Evolutionary conservation across 2,888 invertebrate genomes (phyloP).

Genomic region (Andricus curvator): DNA sequence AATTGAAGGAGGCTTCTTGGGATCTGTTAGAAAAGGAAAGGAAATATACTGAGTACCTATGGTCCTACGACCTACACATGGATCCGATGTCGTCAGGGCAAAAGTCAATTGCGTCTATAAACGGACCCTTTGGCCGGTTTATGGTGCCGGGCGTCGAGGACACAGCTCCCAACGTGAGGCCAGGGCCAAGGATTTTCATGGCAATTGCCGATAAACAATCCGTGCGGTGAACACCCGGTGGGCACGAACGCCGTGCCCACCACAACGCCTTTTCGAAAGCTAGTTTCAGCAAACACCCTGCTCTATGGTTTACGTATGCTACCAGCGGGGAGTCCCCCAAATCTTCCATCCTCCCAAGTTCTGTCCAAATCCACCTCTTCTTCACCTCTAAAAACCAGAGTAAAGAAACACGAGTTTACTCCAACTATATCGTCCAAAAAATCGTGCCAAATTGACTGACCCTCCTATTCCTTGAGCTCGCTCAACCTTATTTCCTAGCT

Average conservation of each 20-base stretch:
- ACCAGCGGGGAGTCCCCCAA: constrained; percentile 65
- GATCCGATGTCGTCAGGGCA: constrained; percentile 40
- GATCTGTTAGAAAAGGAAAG: constrained; percentile 11
- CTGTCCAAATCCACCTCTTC: constrained; percentile 46
- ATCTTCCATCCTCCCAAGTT: constrained; percentile 44
- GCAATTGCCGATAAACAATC: constrained; percentile 62
- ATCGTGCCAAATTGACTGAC: background rate
- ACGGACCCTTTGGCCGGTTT: constrained; percentile 45
- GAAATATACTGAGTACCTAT: constrained; percentile 33
- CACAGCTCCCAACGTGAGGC: constrained; percentile 13
- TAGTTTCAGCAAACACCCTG: constrained; percentile 57
- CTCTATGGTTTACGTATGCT: constrained; percentile 54
- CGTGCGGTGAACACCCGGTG: constrained; percentile 49
- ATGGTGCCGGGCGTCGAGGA: constrained; percentile 30
- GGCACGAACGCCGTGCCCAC: constrained; percentile 52
- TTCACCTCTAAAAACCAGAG: background rate
- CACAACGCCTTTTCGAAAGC: constrained; percentile 56
- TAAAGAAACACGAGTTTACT: background rate
- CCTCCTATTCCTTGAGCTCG: background rate
- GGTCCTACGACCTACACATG: background rate
- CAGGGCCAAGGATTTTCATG: constrained; percentile 58
- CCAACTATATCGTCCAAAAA: background rate
- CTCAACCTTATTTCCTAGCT: background rate
- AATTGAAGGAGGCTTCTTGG: constrained; percentile 24
- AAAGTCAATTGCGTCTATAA: constrained; percentile 47